Base-by-base conservation (phyloP, 2,113 vertebrate species). In the Hucho hucho region DNA sequence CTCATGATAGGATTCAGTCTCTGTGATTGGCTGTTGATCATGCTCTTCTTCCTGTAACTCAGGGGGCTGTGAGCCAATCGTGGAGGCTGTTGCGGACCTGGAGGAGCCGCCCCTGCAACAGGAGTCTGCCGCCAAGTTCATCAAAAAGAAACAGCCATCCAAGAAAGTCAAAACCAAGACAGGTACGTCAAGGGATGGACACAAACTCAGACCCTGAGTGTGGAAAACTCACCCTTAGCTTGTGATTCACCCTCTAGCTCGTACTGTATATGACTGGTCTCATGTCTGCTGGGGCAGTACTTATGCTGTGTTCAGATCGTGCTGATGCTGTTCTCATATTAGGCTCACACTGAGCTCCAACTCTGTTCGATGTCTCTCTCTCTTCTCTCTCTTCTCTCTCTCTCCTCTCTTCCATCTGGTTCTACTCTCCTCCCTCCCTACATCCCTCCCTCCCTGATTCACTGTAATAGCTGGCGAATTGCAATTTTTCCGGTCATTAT, bases 41-140 rank as follows among this genome's bases (percentile, higher is more conserved):
- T 25, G 14, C 32, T 75, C 53, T 80, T 68, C 18, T 81, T 26
- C 49, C 49, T 67, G 81, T 87, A 79, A 66, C 78, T 83, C 79
- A 97, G 96, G 94, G 78, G 94, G 93, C 26, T 96, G 93, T 64
- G 82, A 95, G 83, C 83, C 94, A 1, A 95, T 97, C 70, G 91
- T 87, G 0, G 90, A 93, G 72, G 71, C 86, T 3, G 89, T 96
- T n/a, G 94, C 87, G 61, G 95, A 96, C 13, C 80, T 92, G 0
- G 96, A 96, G 49, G 95, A 96, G 49, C 86, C 83, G 65, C 69
- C 87, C 0, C 1, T 81, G 37, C 37, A 43, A 0, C 93, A 87
- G 0, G 94, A 94, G 32, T 76, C 92, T 0, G 43, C 85, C 18
- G 37, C 86, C 20, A 77, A 80, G 28, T 90, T 95, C 86, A 86